Percentiles rank a stretch among this genome's conserved stretches.
Evolutionary conservation across 2,888 invertebrate genomes (phyloP).

Genomic region (Coremacera marginata): DNA sequence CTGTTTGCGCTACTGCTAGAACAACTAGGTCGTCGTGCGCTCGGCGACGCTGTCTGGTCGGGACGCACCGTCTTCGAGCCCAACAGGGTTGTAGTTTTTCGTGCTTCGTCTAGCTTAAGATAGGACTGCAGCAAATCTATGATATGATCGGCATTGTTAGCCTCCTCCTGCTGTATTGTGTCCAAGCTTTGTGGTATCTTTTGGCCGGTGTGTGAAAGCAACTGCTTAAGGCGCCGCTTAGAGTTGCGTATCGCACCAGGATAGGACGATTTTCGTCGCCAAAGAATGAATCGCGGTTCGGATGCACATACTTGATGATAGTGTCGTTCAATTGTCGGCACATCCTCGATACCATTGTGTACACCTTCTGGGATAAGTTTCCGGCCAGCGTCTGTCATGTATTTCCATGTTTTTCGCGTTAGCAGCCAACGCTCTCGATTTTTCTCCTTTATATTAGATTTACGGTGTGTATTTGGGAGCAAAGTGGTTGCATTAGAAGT

Average conservation of each 20-base stretch:
- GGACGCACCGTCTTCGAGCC: slow-evolving; percentile 62
- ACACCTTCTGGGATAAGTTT: slow-evolving; percentile 86
- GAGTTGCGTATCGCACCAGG: slow-evolving; percentile 69
- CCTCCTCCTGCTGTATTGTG: slow-evolving; percentile 46
- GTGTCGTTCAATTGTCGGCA: slow-evolving; percentile 85
- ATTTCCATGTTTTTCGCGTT: slow-evolving; percentile 90
- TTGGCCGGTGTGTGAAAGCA: slow-evolving; percentile 51
- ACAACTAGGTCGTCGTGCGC: slow-evolving; percentile 57
- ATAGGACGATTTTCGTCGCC: slow-evolving; percentile 83
- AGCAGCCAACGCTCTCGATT: slow-evolving; percentile 83
- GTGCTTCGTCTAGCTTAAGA: slow-evolving; percentile 57
- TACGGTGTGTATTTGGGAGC: slow-evolving; percentile 24
- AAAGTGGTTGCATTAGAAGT: slow-evolving; percentile 6
- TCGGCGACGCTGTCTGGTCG: slow-evolving; percentile 63
- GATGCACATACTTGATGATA: slow-evolving; percentile 85
- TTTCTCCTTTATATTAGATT: slow-evolving; percentile 48
- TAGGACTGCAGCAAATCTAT: slow-evolving; percentile 60
- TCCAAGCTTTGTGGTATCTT: slow-evolving; percentile 30
- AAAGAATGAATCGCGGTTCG: slow-evolving; percentile 83
- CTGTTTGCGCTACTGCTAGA: slow-evolving; percentile 21
- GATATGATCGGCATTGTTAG: slow-evolving; percentile 55
- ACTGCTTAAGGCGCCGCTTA: slow-evolving; percentile 54
- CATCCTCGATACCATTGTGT: slow-evolving; percentile 79
- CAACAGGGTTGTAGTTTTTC: slow-evolving; percentile 60
- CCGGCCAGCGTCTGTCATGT: slow-evolving; percentile 92